Evolutionary conservation across 1,140 invertebrate genomes (phyloP).

Genomic region (Drosophila obscura): DNA sequence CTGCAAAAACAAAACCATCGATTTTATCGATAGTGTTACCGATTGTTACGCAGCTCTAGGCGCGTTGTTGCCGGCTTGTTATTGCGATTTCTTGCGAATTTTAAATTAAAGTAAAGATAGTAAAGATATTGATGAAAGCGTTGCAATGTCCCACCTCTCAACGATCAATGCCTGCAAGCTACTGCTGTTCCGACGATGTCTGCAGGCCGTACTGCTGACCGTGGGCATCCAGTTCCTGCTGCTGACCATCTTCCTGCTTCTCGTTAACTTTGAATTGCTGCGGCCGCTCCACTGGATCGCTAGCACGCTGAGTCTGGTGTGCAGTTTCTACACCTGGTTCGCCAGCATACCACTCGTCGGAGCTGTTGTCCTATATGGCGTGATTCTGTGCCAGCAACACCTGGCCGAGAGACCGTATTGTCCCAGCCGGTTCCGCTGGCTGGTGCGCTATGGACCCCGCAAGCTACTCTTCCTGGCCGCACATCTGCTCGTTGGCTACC

Average conservation of each 20-base stretch:
- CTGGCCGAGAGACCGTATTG: conserved; percentile 84
- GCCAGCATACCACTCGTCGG: conserved; percentile 85
- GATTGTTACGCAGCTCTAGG: too few relatives aligned
- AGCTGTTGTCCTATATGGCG: conserved; percentile 86
- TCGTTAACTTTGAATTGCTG: conserved; percentile 85
- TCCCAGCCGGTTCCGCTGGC: conserved; percentile 85
- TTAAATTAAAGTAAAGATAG: too few relatives aligned
- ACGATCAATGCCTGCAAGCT: conserved; percentile 44
- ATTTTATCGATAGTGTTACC: too few relatives aligned
- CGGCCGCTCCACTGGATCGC: conserved; percentile 85
- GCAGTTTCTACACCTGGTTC: conserved; percentile 85
- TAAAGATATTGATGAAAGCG: too few relatives aligned
- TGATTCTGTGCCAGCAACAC: conserved; percentile 86
- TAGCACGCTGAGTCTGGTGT: conserved; percentile 84
- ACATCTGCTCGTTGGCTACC: conserved; percentile 85
- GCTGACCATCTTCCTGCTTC: conserved; percentile 85
- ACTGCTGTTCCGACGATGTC: conserved; percentile 55
- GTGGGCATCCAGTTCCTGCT: conserved; percentile 76
- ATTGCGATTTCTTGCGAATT: too few relatives aligned
- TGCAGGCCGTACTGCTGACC: conserved; percentile 60
- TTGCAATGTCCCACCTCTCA: too few relatives aligned
- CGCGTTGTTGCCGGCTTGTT: too few relatives aligned
- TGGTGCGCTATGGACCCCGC: conserved; percentile 53
- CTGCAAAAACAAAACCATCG: too few relatives aligned
- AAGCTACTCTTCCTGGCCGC: conserved; percentile 84